A percentile compares a stretch with the other conserved stretches of the same genome.
Evolutionary conservation across 2,888 invertebrate species (phyloP).

Genomic region (Embidobia sp.): DNA sequence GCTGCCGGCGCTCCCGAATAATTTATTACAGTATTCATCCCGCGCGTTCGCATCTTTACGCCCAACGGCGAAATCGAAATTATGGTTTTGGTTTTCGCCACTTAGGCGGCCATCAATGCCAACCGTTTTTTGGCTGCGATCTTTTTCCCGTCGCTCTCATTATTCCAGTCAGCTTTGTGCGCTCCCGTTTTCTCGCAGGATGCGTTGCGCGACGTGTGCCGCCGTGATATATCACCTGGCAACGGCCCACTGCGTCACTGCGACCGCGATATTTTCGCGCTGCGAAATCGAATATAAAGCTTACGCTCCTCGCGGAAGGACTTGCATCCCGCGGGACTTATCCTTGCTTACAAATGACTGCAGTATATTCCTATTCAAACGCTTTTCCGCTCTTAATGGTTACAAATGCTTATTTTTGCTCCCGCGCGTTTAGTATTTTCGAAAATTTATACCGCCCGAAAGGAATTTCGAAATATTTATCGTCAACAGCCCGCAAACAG

Average conservation of each 20-base stretch:
- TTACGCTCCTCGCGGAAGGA: conserved; percentile 10
- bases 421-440: no score
- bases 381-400: not conserved
- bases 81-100: conserved; percentile 29
- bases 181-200: conserved; percentile 4
- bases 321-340: conserved; percentile 8
- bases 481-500: no score
- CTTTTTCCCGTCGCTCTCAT: no score
- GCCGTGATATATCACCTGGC: conserved; percentile 2
- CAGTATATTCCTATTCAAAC: not conserved
- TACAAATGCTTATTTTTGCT: conserved; percentile 1
- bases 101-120: conserved; percentile 9
- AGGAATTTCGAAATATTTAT: no score
- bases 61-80: conserved; percentile 28
- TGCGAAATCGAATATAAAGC: conserved; percentile 23
- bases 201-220: conserved; percentile 10
- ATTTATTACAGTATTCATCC: conserved; percentile 52
- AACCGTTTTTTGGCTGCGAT: not conserved
- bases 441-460: no score
- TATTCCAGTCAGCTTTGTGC: no score
- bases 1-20: conserved; percentile 41
- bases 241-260: conserved; percentile 7
- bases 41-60: conserved; percentile 31
- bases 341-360: conserved; percentile 1
- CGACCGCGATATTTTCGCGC: conserved; percentile 20